Conservation (phyloP, 2,797 vertebrate genomes). For the Centroberyx gerrardi region DNA sequence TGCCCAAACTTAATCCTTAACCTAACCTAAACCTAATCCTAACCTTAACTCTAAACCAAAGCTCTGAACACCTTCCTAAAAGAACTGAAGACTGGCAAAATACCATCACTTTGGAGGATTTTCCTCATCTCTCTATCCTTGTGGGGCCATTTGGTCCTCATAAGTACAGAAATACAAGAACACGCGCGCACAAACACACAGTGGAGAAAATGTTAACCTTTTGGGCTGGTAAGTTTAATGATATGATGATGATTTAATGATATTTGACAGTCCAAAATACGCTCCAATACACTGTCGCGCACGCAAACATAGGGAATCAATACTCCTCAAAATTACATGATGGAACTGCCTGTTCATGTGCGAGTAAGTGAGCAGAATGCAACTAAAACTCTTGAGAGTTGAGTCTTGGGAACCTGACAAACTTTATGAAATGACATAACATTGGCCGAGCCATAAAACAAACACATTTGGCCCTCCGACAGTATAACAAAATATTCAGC, state of each 20-base stretch:
- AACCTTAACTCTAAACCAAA: too few relatives aligned
- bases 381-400: neutral
- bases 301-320: neutral
- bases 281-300: neutral
- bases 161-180: too few relatives aligned
- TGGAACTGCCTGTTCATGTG: conserved; percentile 2
- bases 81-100: too few relatives aligned
- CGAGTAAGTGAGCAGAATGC: neutral
- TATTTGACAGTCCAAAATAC: neutral
- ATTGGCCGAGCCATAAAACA: neutral
- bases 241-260: conserved; percentile 6
- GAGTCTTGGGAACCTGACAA: neutral
- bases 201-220: neutral
- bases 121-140: too few relatives aligned
- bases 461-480: too few relatives aligned
- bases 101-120: too few relatives aligned
- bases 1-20: too few relatives aligned
- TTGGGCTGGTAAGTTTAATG: neutral
- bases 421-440: neutral
- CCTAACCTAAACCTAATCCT: too few relatives aligned
- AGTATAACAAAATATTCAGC: neutral
- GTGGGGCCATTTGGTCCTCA: too few relatives aligned
- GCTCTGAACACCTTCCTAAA: neutral
- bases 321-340: conserved; percentile 10
- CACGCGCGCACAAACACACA: neutral